Evolutionary conservation across 2,797 vertebrate species (phyloP), one percentile per base, ranked within the genome.

Genomic region (Gymnopithys bicolor): DNA sequence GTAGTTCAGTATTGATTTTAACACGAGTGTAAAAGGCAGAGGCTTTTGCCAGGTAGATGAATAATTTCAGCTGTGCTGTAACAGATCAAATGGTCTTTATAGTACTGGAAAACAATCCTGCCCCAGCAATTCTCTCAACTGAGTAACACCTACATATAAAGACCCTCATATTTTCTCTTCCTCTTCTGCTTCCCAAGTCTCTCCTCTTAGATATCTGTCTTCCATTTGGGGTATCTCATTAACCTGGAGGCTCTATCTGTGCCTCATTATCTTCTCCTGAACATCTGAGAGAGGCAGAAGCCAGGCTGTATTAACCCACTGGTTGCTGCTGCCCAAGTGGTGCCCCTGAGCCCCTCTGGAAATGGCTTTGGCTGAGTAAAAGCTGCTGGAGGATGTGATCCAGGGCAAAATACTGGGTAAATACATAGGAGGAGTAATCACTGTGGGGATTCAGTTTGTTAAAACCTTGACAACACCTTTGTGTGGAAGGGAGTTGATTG

Each of bases 141-240:
- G 21, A 85, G 18, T 71, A 87, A 83, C 62, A 95, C 52, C 81
- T 74, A 63, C 84, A 88, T 68, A 83, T 51, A 85, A 91, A 92
- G 64, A 78, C 28, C 39, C n/a, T 82, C 55, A 62, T 28, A 66
- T 70, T 95, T 69, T 28, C n/a, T 48, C 17, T 85, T 89, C 68
- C 53, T 83, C 84, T 85, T 51, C 43, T 56, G 59, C 66, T 78
- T 92, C 66, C 82, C 33, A 67, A 55, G 51, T 48, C 83, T 91
- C 64, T 70, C 32, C 41, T 80, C 58, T 83, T 64, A 77, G 68
- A 89, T 84, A 92, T 64, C 60, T 85, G 64, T 37, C 66, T 83
- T 94, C 76, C 82, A 91, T 45, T 91, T 91, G 79, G 76, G 90
- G 48, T 87, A 88, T 55, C 69, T 95, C 91, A 93, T 94, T 96